Evolutionary conservation across 1,140 invertebrate species (phyloP), one percentile per base, ranked within the genome.

Genomic region (Archegozetes longisetosus): DNA sequence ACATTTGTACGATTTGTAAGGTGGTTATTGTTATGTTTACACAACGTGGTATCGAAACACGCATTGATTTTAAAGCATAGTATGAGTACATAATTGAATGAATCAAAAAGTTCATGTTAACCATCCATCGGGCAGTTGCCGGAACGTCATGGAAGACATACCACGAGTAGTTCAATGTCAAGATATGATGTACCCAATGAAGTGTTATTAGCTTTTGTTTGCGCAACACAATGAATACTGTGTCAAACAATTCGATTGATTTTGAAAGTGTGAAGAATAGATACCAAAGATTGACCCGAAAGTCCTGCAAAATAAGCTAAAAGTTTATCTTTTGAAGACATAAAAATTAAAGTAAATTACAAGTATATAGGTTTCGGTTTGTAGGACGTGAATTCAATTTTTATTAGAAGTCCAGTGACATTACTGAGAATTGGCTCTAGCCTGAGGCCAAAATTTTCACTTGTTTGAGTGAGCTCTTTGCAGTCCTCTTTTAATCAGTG

Each of bases 71-170:
- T 9, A 77, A 64, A 20, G 75, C 69, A 65, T 80, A 80, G 67
- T 80, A 80, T 26, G 62, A 55, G 62, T 74, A 74, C 73, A 74
- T 75, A 49, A 68, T 61, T 62, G 90, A 88, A 75, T 98, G 95
- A 23, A 98, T 92, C 96, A 80, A 65, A 78, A 81, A 98, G 75
- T 98, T 98, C 86, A 98, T 95, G 20, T 91, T 87, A 69, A 97
- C 88, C 73, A 95, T 98, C 93, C 94, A 98, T 54, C 91, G 79
- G 17, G 52, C 50, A 3, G 40, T 60, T 24, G 20, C 32, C 3
- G 32, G 56, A 12, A 60, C 53, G 48, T 58, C 57, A 3, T 17
- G 17, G 50, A 89, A 94, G 3, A 88, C 88, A 20, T 90, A 85
- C 57, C 57, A 58, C 9, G 48, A 51, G 24, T 49, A 98, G 25